These are phyloP conservation scores for Lateolabrax maculatus DNA, from an alignment of 2,797 vertebrate species.

Conservation along the genomic window DNA sequence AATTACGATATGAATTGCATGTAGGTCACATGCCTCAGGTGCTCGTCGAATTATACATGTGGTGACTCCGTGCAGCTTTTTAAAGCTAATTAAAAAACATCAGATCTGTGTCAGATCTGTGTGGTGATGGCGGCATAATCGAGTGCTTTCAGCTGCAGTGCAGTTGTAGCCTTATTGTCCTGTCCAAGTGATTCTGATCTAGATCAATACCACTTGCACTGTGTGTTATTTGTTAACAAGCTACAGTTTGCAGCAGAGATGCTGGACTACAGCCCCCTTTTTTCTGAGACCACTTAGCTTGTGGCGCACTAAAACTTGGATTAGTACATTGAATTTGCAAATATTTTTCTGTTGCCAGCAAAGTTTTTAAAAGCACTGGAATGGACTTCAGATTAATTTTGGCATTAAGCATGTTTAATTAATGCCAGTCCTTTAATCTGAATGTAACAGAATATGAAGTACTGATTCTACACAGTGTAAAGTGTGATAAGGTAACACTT, in stretches of 20 bases:
- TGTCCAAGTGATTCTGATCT: slow-evolving; percentile 29
- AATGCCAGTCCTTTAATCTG: slow-evolving; percentile 3
- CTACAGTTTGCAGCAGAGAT: slow-evolving; percentile 2
- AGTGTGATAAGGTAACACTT: neutral
- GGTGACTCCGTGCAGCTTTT: slow-evolving; percentile 6
- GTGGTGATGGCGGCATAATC: neutral
- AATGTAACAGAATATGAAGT: slow-evolving; percentile 7
- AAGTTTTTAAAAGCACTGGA: slow-evolving; percentile 1
- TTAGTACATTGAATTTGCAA: slow-evolving; percentile 3
- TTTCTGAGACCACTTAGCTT: neutral
- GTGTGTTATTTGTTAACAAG: slow-evolving; percentile 34
- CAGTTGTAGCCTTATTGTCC: slow-evolving; percentile 19
- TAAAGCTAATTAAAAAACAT: slow-evolving; percentile 29
- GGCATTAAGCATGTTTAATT: slow-evolving; percentile 8
- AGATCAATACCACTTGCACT: slow-evolving; percentile 36
- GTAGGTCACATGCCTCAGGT: slow-evolving; percentile 26
- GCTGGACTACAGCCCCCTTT: neutral
- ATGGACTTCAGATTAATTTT: slow-evolving; percentile 2
- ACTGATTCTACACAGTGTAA: neutral
- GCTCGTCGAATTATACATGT: slow-evolving; percentile 7
- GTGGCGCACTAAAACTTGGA: slow-evolving; percentile 22
- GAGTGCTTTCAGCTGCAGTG: slow-evolving; percentile 7
- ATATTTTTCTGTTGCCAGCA: neutral
- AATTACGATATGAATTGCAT: slow-evolving; percentile 14
- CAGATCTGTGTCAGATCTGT: slow-evolving; percentile 25